phyloP scores from a whole-genome alignment of 2,113 vertebrate species.

The Tinamus guttatus region DNA sequence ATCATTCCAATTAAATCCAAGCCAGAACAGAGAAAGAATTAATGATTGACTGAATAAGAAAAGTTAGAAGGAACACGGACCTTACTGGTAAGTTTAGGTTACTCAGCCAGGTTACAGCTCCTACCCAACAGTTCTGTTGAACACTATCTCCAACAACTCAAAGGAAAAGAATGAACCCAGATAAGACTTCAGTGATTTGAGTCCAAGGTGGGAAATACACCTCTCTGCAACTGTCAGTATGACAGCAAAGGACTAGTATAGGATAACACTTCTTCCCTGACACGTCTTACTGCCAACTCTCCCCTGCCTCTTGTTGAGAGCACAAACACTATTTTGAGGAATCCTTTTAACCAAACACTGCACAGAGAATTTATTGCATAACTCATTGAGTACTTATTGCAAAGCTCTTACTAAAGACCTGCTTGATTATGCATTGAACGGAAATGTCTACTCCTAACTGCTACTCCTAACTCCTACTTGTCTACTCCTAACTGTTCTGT shows the following conservation, averaged over 20 bases:
- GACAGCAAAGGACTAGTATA: not conserved
- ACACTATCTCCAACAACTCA: not conserved
- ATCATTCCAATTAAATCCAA: too few species aligned
- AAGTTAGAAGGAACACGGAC: not conserved
- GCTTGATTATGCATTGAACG: not conserved
- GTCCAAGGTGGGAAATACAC: not conserved
- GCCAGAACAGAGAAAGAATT: not conserved
- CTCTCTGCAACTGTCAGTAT: not conserved
- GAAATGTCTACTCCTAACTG: not conserved
- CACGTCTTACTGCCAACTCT: not conserved
- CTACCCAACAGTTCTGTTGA: not conserved
- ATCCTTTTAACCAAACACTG: not conserved
- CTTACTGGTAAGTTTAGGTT: not conserved
- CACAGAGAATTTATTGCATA: not conserved
- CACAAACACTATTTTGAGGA: not conserved
- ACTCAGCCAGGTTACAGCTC: not conserved
- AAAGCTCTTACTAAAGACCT: not conserved
- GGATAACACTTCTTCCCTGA: not conserved
- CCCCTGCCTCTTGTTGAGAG: not conserved
- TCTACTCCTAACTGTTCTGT: not conserved
- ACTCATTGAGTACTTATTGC: not conserved
- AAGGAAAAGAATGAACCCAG: not conserved
- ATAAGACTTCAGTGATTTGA: not conserved
- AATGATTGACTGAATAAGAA: not conserved
- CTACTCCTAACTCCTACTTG: not conserved